Evolutionary conservation across 2,113 vertebrate species (phyloP), one percentile per base, ranked within the genome.

Genomic region (Ahaetulla prasina): DNA sequence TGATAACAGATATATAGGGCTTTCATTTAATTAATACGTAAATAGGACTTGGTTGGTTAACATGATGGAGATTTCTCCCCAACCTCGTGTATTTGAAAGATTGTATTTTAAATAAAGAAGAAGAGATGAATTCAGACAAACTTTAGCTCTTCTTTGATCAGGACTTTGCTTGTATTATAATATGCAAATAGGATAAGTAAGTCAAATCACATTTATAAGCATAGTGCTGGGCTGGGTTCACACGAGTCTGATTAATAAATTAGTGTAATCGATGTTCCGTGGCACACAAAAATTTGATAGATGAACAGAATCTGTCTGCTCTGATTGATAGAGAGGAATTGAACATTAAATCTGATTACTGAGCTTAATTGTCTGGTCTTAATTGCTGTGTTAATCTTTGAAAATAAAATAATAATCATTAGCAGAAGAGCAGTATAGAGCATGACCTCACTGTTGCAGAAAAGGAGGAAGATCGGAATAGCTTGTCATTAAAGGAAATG

Each of bases 271-370:
- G 84, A 87, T 91, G 54, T 86, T 55, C 14, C 45, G 14, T 43
- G 47, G 54, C 47, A 3, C 53, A 49, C 84, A 60, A 91, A 84
- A 60, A 91, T 50, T 85, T 86, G 90, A 91, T 87, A 39, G 85
- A 87, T 63, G 84, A 57, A 12, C 49, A 20, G 16, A 55, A 45
- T 23, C 43, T 63, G 54, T 91, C 43, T n/a, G 49, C 45, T 50
- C 45, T 63, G 54, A 91, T 91, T 49, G 84, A 91, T 91, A 57
- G 23, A 50, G 85, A 55, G 47, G 30, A 91, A 55, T 25, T 91
- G 54, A n/a, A 91, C 47, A 87, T 91, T 86, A 91, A 91, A 91
- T 30, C 80, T 91, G 85, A 91, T 47, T 86, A 85, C 27, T 52
- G 47, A 53, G 30, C 18, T 45, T 57, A 85, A 57, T 86, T 60